phyloP scores from a whole-genome alignment of 2,888 invertebrate species.

The Himalopsyche kuldschensis region DNA sequence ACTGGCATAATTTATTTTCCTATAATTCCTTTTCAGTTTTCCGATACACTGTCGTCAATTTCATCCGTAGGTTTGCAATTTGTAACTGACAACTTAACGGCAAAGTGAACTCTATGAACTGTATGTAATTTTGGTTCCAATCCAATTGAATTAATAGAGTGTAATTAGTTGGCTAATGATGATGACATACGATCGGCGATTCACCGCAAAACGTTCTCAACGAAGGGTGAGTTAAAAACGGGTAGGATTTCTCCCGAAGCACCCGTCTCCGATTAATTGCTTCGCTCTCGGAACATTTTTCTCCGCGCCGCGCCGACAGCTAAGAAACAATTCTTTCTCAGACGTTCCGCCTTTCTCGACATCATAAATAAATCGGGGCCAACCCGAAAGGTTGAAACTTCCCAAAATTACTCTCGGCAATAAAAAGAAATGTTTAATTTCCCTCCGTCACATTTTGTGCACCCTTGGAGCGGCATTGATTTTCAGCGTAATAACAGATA shows the following conservation, averaged over 20 bases:
- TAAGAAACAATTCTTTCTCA: background rate
- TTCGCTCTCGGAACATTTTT: background rate
- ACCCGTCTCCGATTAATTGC: background rate
- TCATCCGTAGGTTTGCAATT: background rate
- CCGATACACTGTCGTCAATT: background rate
- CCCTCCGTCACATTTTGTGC: background rate
- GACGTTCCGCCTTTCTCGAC: background rate
- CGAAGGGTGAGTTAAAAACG: background rate
- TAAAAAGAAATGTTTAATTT: background rate
- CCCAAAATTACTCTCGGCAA: background rate
- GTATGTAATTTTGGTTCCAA: background rate
- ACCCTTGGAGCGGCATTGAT: background rate
- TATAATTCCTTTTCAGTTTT: background rate
- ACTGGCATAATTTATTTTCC: too few relatives aligned
- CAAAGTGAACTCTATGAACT: background rate
- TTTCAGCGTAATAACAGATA: background rate
- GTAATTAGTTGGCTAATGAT: background rate
- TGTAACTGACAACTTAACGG: background rate
- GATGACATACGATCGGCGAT: background rate
- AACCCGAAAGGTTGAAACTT: background rate
- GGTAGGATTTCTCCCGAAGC: background rate
- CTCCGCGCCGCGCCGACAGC: background rate
- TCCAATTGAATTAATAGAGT: background rate
- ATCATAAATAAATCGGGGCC: background rate
- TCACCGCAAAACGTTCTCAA: background rate